Base-by-base conservation (phyloP, 2,113 vertebrate genomes). In the Peromyscus polionotus region DNA sequence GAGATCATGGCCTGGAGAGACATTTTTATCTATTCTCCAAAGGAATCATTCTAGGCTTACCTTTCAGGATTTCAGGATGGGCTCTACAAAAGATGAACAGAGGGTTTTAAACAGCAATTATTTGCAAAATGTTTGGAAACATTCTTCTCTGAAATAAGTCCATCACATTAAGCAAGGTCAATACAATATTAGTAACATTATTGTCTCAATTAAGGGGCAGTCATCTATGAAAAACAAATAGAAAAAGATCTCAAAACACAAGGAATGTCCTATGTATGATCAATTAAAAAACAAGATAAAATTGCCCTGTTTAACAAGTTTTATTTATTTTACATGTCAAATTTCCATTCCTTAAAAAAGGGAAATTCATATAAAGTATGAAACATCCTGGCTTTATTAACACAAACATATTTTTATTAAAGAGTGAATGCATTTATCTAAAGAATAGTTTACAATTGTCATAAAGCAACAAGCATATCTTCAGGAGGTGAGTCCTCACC, bases 331-430 rank as follows among this genome's bases (percentile, higher is more conserved):
- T 36, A 22, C 45, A 45, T 63, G 77, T 84, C 13, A 16, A 67
- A 11, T 63, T 95, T 94, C 31, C 92, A 94, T 59, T 39, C 42
- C 33, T 75, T 61, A 33, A n/a, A 94, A 97, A 92, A 63, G 28
- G 39, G 42, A 96, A 88, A 19, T 51, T 63, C 51, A 42, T 91
- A 95, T 68, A 96, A 92, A 97, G 70, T 77, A 97, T 92, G 96
- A 97, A 97, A 98, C 63, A 75, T 97, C 89, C 96, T 57, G 42
- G 65, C 28, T 98, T 98, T 97, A 96, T 97, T 95, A 98, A 98
- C 75, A 97, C 97, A 98, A 98, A 98, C 96, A 67, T 96, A 97
- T 98, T 98, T 99, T 99, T 98, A 98, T 99, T 99, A 98, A 98
- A 98, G 98, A 98, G 98, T 97, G 98, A 98, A 99, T 97, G 98